A percentile compares a stretch with the other conserved stretches of the same genome.
Evolutionary conservation across 2,797 vertebrate genomes (phyloP).

Genomic region (Prionace glauca): DNA sequence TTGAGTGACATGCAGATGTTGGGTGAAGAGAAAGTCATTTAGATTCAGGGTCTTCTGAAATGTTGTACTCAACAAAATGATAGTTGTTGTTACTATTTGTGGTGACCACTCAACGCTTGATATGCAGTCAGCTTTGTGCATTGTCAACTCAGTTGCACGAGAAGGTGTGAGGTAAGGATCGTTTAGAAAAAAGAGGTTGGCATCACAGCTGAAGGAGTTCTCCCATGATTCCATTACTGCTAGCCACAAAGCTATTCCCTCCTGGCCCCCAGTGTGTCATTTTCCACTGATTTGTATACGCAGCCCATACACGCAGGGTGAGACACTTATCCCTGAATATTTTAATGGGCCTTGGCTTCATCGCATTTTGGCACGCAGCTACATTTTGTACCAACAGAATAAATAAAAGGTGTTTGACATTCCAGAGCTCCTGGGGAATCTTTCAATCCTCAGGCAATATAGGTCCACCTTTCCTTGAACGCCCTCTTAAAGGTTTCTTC

Average conservation of each 20-base stretch:
- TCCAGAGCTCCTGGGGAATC: neutral
- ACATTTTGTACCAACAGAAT: neutral
- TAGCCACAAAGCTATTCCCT: neutral
- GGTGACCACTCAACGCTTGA: neutral
- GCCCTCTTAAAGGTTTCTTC: neutral
- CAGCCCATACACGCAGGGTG: neutral
- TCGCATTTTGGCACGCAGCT: neutral
- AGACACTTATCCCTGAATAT: neutral
- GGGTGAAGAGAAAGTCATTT: neutral
- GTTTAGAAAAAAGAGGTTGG: neutral
- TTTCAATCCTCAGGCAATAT: neutral
- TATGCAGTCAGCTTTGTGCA: neutral
- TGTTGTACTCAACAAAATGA: neutral
- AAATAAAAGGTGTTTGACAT: too few relatives aligned
- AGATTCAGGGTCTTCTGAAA: neutral
- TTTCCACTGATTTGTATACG: neutral
- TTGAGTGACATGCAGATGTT: neutral
- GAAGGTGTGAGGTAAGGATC: neutral
- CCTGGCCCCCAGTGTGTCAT: neutral
- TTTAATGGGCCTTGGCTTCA: neutral
- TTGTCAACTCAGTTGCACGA: neutral
- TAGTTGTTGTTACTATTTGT: neutral
- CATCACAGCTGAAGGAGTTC: neutral
- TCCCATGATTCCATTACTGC: neutral
- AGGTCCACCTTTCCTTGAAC: neutral